phyloP scores from a whole-genome alignment of 1,140 invertebrate genomes.

The Procambarus clarkii region DNA sequence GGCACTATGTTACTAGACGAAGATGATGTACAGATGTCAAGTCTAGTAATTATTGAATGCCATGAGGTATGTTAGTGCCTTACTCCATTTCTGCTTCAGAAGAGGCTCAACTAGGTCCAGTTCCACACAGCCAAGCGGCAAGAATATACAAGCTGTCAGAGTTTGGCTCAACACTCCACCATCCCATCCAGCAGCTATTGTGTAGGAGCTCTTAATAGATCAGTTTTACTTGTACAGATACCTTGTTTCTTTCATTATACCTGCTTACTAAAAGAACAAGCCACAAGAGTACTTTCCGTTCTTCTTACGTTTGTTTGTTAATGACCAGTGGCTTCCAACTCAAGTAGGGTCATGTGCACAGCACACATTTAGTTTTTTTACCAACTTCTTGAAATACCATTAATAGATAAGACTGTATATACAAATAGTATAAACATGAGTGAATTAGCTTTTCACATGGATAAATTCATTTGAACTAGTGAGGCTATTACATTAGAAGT shows the following conservation, averaged over 20 bases:
- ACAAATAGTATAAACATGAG: too few species aligned
- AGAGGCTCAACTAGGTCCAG: constrained; percentile 25
- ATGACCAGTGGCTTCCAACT: too few species aligned
- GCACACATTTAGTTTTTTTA: too few species aligned
- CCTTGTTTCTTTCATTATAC: neutral
- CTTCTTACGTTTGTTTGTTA: too few species aligned
- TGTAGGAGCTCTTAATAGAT: constrained; percentile 20
- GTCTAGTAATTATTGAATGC: neutral
- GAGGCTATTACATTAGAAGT: too few species aligned
- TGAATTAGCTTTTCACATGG: too few species aligned
- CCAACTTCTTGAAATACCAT: too few species aligned
- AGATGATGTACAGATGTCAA: neutral
- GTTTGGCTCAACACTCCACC: constrained; percentile 44
- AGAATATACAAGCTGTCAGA: constrained; percentile 34
- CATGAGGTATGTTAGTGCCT: neutral
- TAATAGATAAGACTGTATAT: too few species aligned
- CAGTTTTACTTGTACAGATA: constrained; percentile 20
- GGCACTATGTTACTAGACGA: neutral
- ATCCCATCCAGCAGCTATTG: constrained; percentile 25
- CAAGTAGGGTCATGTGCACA: too few species aligned
- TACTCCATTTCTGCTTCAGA: constrained; percentile 29
- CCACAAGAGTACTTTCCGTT: neutral
- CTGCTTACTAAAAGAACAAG: neutral
- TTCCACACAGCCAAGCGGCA: constrained; percentile 17
- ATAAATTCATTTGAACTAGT: too few species aligned